Percentiles rank a stretch among this genome's conserved stretches.
These are phyloP conservation scores for Dryobates pubescens DNA, from an alignment of 2,797 vertebrate species.

Conservation along the genomic window DNA sequence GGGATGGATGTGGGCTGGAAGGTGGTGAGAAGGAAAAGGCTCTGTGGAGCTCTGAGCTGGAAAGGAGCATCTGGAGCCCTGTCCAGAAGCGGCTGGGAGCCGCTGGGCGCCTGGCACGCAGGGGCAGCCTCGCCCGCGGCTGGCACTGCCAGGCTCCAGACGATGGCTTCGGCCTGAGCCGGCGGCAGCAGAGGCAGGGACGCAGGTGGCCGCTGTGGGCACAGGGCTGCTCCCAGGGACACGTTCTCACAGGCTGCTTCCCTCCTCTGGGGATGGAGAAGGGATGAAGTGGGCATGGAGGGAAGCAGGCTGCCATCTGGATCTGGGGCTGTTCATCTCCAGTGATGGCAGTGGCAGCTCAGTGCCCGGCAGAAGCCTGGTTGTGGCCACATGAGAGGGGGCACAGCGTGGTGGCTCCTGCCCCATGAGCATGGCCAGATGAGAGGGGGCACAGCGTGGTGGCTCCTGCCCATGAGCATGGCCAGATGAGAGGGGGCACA, in stretches of 20 bases:
- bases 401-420: background rate
- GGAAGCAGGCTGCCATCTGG: conserved; percentile 19
- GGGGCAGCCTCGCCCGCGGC: background rate
- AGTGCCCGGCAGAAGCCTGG: conserved; percentile 6
- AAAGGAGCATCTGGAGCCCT: conserved; percentile 5
- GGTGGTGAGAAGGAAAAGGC: background rate
- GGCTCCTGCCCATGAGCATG: too few species aligned
- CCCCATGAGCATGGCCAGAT: too few species aligned
- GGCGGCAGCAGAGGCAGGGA: background rate
- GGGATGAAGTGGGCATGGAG: background rate
- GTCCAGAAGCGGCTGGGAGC: background rate
- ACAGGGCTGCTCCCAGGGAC: background rate
- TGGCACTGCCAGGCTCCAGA: background rate
- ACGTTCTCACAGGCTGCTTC: background rate
- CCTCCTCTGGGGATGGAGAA: background rate
- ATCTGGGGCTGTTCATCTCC: conserved; percentile 15
- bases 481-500: too few species aligned
- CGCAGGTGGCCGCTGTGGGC: background rate
- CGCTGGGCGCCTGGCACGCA: background rate
- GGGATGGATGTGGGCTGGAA: background rate
- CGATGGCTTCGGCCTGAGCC: background rate
- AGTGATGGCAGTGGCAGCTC: background rate
- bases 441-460: too few species aligned
- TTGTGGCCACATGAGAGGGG: conserved; percentile 50
- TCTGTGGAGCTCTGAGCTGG: background rate